Evolutionary conservation across 2,888 invertebrate species (phyloP).

Genomic region (Yponomeuta malinellus): DNA sequence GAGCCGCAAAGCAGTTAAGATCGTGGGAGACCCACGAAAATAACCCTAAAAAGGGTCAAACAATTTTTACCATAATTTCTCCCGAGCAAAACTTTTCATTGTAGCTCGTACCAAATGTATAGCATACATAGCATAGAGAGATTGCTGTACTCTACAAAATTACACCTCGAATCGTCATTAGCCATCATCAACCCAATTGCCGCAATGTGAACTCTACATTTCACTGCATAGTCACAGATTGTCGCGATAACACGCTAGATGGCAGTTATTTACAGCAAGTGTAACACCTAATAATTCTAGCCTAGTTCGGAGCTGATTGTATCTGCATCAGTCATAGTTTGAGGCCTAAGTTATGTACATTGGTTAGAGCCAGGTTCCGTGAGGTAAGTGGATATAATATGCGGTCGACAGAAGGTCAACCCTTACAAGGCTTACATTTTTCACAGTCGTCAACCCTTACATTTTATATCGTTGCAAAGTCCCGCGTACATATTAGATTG

Average conservation of each 20-base stretch:
- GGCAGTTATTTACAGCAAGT: not conserved
- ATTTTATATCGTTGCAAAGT: too few species aligned
- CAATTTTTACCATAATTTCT: not conserved
- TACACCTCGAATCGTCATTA: slow-evolving; percentile 3
- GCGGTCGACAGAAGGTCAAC: too few species aligned
- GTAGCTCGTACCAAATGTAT: not conserved
- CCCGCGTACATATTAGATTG: too few species aligned
- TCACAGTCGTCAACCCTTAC: too few species aligned
- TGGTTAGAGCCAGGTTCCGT: too few species aligned
- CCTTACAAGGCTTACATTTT: too few species aligned
- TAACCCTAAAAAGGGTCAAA: not conserved
- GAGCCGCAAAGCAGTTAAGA: too few species aligned
- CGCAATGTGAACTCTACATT: not conserved
- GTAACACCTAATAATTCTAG: not conserved
- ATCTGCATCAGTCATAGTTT: too few species aligned
- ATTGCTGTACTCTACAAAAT: not conserved
- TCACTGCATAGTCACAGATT: not conserved
- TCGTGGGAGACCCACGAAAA: not conserved
- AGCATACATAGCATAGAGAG: not conserved
- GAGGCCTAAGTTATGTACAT: too few species aligned
- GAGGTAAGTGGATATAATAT: too few species aligned
- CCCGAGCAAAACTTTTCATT: not conserved
- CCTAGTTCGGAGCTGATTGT: too few species aligned
- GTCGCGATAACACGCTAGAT: not conserved
- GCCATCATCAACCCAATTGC: not conserved